Conservation (phyloP, 2,797 vertebrate genomes). For the Denticeps clupeoides region DNA sequence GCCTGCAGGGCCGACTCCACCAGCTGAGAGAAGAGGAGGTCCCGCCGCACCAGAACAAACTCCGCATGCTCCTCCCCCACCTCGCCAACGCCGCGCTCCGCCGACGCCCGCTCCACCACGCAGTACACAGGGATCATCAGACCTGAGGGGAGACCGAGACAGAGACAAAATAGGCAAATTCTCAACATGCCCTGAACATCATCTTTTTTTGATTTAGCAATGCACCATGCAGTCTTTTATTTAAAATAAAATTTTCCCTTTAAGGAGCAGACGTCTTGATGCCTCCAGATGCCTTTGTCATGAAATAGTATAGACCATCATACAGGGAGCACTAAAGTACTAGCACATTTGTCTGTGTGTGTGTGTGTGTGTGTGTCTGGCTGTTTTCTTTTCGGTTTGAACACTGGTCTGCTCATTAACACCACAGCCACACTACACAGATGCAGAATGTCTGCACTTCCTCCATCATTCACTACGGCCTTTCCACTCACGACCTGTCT, state of each 20-base stretch:
- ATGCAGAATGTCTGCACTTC: neutral
- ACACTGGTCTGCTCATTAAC: slow-evolving; percentile 40
- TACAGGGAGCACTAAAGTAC: too few relatives aligned
- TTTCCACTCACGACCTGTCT: neutral
- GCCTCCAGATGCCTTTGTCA: too few relatives aligned
- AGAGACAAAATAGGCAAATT: neutral
- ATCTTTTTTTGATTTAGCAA: too few relatives aligned
- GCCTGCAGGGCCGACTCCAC: slow-evolving; percentile 96
- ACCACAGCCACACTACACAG: slow-evolving; percentile 21
- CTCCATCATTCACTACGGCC: neutral
- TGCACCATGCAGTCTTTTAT: too few relatives aligned
- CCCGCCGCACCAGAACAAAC: slow-evolving; percentile 94
- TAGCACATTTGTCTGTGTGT: slow-evolving; percentile 18
- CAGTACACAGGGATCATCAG: slow-evolving; percentile 98
- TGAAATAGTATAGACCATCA: too few relatives aligned
- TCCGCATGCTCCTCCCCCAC: slow-evolving; percentile 91
- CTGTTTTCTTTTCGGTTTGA: slow-evolving; percentile 50
- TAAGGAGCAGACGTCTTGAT: too few relatives aligned
- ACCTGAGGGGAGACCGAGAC: slow-evolving; percentile 52
- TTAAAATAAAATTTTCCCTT: too few relatives aligned
- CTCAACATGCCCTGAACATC: too few relatives aligned
- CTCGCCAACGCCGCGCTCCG: slow-evolving; percentile 70
- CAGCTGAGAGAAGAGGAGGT: slow-evolving; percentile 97
- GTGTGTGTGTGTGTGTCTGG: slow-evolving; percentile 30
- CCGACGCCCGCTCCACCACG: slow-evolving; percentile 91